Percentiles rank a stretch among this genome's conserved stretches.
These are phyloP conservation scores for Neotoma lepida DNA, from an alignment of 2,113 vertebrate genomes.

Conservation along the genomic window DNA sequence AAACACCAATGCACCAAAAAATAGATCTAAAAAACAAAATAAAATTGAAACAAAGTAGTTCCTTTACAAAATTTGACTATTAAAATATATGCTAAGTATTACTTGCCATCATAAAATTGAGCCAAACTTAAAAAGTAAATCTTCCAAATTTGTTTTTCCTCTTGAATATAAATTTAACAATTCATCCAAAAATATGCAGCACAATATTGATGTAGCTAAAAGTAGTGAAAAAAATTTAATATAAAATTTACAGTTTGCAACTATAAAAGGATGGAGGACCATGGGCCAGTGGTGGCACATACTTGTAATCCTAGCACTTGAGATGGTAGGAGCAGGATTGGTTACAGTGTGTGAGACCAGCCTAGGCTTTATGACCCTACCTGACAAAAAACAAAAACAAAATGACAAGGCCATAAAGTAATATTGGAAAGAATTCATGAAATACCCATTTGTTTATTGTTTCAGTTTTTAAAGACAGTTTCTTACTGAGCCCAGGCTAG, in stretches of 20 bases:
- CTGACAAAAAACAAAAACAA: background rate
- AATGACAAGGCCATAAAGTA: constrained; percentile 43
- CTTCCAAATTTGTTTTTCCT: constrained; percentile 47
- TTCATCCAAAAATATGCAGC: constrained; percentile 2
- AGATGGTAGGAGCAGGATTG: background rate
- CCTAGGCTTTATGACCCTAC: background rate
- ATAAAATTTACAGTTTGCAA: background rate
- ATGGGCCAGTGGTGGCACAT: background rate
- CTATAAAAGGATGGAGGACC: background rate
- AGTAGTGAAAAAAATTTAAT: constrained; percentile 16
- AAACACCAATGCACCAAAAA: background rate
- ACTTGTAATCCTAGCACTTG: background rate
- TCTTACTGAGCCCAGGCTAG: background rate
- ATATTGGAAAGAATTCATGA: constrained; percentile 37
- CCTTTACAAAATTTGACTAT: constrained; percentile 55
- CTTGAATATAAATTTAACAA: constrained; percentile 60
- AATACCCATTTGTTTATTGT: background rate
- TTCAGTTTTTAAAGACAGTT: background rate
- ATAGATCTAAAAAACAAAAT: background rate
- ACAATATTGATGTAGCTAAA: constrained; percentile 36
- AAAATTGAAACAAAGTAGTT: constrained; percentile 44
- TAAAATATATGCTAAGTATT: constrained; percentile 47
- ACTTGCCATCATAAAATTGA: constrained; percentile 55
- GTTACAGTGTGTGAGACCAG: background rate
- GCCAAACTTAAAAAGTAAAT: constrained; percentile 33